Percentiles rank a stretch among this genome's conserved stretches.
Evolutionary conservation across 2,113 vertebrate genomes (phyloP).

Genomic region (Cyanoliseus patagonus): DNA sequence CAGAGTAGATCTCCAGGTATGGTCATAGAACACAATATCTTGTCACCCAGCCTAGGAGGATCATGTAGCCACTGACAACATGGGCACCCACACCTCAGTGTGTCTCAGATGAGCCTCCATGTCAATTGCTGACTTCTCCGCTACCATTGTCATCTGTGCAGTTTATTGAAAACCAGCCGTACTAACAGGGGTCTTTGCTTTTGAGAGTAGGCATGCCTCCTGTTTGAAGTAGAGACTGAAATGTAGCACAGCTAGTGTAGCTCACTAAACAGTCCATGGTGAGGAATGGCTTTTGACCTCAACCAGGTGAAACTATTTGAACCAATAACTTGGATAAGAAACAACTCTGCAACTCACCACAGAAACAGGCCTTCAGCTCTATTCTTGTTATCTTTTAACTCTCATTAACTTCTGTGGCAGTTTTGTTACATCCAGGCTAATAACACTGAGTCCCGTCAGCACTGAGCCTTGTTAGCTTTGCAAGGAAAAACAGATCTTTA

Average conservation of each 20-base stretch:
- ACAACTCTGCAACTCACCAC: neutral
- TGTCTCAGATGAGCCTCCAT: neutral
- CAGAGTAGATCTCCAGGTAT: neutral
- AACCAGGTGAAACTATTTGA: neutral
- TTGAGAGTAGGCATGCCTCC: neutral
- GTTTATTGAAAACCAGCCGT: neutral
- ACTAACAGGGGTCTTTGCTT: neutral
- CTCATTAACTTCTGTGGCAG: neutral
- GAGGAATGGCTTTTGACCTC: neutral
- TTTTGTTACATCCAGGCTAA: neutral
- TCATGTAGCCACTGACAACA: neutral
- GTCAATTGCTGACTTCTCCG: neutral
- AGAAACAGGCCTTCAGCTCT: neutral
- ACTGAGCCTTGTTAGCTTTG: neutral
- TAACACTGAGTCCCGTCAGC: neutral
- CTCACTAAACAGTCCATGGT: neutral
- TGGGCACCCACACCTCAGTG: neutral
- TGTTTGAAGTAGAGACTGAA: neutral
- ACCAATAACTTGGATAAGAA: neutral
- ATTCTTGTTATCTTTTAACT: neutral
- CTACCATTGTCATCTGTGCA: neutral
- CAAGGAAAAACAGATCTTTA: neutral
- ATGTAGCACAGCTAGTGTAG: neutral
- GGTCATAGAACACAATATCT: neutral
- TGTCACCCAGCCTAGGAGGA: neutral